Conservation (phyloP, 1,140 invertebrate genomes). For the Pseudoatta argentina region DNA sequence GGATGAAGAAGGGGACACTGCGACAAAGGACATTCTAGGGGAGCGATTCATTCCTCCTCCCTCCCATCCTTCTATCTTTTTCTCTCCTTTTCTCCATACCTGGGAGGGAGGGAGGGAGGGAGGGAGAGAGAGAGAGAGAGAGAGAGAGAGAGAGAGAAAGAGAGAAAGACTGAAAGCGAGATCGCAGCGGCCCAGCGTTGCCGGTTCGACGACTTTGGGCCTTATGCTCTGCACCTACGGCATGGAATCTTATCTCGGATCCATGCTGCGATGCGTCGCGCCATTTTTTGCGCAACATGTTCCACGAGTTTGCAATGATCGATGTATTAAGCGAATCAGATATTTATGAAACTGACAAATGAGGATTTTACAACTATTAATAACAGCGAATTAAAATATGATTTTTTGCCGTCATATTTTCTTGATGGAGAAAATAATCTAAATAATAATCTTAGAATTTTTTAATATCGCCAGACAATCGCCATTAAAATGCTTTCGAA, state of each 20-base stretch:
- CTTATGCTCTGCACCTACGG: slow-evolving; percentile 61
- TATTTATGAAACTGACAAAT: neutral
- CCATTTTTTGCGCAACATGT: slow-evolving; percentile 57
- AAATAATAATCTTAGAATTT: neutral
- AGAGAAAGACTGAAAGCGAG: slow-evolving; percentile 61
- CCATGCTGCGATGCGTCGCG: slow-evolving; percentile 54
- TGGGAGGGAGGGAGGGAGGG: slow-evolving; percentile 45
- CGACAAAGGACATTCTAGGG: slow-evolving; percentile 84
- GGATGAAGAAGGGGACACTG: slow-evolving; percentile 62
- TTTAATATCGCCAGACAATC: neutral
- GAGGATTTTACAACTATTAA: slow-evolving; percentile 2
- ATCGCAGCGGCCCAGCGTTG: slow-evolving; percentile 75
- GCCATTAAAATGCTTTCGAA: slow-evolving; percentile 32
- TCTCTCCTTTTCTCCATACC: slow-evolving; percentile 68
- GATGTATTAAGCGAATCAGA: neutral
- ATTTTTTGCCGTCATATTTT: neutral
- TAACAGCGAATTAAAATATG: neutral
- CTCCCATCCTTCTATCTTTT: slow-evolving; percentile 43
- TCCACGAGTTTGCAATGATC: slow-evolving; percentile 27
- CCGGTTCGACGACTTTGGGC: slow-evolving; percentile 77
- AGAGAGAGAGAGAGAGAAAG: too few relatives aligned
- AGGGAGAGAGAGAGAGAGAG: too few relatives aligned
- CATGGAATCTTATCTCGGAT: slow-evolving; percentile 63
- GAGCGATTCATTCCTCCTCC: slow-evolving; percentile 64
- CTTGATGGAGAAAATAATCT: neutral